phyloP scores from a whole-genome alignment of 2,888 invertebrate species.

The Drosophila kuntzei region DNA sequence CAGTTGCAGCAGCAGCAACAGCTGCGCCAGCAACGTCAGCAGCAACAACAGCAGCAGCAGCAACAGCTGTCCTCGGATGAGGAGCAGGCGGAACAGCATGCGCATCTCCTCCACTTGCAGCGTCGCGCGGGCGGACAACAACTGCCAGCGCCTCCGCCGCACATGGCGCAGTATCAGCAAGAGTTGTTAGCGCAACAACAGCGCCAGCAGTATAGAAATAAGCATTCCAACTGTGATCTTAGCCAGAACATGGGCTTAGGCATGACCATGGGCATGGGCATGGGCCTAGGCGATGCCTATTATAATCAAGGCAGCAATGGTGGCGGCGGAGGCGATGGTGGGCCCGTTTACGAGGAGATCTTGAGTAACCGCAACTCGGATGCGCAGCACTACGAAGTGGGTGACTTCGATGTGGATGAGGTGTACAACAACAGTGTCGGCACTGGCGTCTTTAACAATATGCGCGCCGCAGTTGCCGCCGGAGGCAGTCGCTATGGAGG shows the following conservation, averaged over 20 bases:
- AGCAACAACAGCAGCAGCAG: conserved; percentile 78
- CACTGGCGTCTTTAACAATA: conserved; percentile 69
- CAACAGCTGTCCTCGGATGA: conserved; percentile 83
- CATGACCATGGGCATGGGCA: conserved; percentile 58
- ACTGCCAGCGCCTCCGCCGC: conserved; percentile 72
- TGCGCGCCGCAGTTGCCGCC: conserved; percentile 70
- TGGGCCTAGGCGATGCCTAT: conserved; percentile 75
- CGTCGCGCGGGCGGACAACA: conserved; percentile 73
- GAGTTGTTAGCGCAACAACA: conserved; percentile 65
- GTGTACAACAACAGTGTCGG: conserved; percentile 75
- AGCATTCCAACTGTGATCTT: conserved; percentile 85
- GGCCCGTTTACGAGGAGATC: conserved; percentile 85
- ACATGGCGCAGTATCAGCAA: conserved; percentile 78
- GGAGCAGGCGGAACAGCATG: conserved; percentile 82
- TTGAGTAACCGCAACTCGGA: conserved; percentile 84
- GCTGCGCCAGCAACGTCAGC: conserved; percentile 58
- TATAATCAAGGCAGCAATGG: conserved; percentile 78
- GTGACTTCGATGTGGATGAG: conserved; percentile 79
- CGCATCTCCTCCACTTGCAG: conserved; percentile 81
- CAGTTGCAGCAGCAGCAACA: conserved; percentile 69
- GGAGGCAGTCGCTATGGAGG: conserved; percentile 66
- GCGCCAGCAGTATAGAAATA: conserved; percentile 82
- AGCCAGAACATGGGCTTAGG: conserved; percentile 66
- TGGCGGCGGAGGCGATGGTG: conserved; percentile 65
- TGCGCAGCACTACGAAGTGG: conserved; percentile 82